A percentile compares a stretch with the other conserved stretches of the same genome.
Conservation (phyloP, 1,140 invertebrate species). For the Rhyacophila brunnea region DNA sequence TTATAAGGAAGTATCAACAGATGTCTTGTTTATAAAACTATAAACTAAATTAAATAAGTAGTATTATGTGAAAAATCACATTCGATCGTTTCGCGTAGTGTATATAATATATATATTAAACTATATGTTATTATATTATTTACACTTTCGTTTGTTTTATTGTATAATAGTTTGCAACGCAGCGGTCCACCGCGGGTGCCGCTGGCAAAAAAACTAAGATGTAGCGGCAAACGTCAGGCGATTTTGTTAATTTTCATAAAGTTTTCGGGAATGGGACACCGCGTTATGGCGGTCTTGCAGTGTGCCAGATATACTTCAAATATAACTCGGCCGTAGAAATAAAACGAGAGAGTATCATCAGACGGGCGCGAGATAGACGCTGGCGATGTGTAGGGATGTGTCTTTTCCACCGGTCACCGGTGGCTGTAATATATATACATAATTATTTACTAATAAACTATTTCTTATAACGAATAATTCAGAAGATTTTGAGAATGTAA, state of each 20-base stretch:
- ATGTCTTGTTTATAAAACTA: background rate
- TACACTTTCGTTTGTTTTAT: too few species aligned
- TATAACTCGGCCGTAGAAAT: conserved; percentile 31
- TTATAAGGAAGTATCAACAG: background rate
- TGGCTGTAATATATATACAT: background rate
- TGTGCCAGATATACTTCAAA: conserved; percentile 30
- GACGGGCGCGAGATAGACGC: too few species aligned
- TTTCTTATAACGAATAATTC: too few species aligned
- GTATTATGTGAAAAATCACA: too few species aligned
- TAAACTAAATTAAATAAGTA: too few species aligned
- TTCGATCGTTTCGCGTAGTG: too few species aligned
- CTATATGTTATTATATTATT: too few species aligned
- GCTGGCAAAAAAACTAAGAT: conserved; percentile 16
- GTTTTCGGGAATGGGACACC: conserved; percentile 24
- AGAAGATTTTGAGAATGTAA: too few species aligned
- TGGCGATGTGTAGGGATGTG: background rate
- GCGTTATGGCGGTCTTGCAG: conserved; percentile 16
- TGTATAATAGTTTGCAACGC: too few species aligned
- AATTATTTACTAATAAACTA: too few species aligned
- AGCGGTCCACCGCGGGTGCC: conserved; percentile 2
- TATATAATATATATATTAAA: too few species aligned
- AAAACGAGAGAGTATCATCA: conserved; percentile 8
- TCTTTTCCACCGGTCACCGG: background rate
- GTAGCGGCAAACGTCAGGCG: background rate
- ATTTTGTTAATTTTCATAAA: conserved; percentile 19